Evolutionary conservation across 2,797 vertebrate species (phyloP).

Genomic region (Dryobates pubescens): DNA sequence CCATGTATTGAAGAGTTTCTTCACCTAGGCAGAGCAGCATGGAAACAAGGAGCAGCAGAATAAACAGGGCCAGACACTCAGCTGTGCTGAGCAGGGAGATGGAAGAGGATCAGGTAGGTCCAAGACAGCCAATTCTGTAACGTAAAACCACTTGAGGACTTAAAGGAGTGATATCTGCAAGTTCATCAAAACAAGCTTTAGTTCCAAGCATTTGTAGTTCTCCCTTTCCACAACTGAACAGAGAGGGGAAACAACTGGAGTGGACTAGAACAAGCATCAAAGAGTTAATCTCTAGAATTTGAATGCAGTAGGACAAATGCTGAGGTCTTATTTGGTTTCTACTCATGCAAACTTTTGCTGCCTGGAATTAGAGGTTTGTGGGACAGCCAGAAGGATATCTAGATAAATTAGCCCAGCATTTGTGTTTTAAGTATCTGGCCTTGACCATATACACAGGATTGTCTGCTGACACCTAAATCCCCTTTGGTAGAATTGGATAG

Average conservation of each 20-base stretch:
- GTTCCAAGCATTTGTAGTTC: background rate
- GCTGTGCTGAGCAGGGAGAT: background rate
- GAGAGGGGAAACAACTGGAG: background rate
- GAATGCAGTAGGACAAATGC: background rate
- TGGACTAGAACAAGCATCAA: background rate
- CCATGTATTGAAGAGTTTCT: background rate
- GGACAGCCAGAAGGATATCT: background rate
- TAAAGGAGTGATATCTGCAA: background rate
- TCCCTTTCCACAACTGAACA: background rate
- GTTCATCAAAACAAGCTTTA: background rate
- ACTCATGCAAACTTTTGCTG: background rate
- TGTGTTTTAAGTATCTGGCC: background rate
- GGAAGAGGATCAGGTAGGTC: background rate
- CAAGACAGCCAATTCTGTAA: background rate
- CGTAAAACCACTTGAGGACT: background rate
- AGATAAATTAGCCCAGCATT: background rate
- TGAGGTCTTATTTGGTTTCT: background rate
- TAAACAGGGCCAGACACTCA: background rate
- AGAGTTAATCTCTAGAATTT: background rate
- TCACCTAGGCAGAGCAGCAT: background rate
- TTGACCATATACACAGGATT: background rate
- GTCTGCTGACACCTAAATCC: conserved; percentile 15
- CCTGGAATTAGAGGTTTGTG: background rate
- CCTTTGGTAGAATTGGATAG: background rate
- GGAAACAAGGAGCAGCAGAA: background rate